A percentile compares a stretch with the other conserved stretches of the same genome.
phyloP scores from a whole-genome alignment of 2,113 vertebrate genomes.

The Heterotilapia buettikoferi region DNA sequence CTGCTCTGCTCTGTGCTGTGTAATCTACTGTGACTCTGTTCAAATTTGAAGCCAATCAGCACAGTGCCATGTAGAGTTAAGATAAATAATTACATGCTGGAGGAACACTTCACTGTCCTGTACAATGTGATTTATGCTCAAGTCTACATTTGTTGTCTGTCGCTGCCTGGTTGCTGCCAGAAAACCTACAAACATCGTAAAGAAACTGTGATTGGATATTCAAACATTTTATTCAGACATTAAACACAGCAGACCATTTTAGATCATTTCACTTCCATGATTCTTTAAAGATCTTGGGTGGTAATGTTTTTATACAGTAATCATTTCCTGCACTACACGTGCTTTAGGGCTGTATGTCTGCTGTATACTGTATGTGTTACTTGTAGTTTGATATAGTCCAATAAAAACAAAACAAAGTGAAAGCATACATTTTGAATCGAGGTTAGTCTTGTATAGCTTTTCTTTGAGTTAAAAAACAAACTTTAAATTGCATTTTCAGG shows the following conservation, averaged over 20 bases:
- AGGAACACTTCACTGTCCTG: conserved; percentile 10
- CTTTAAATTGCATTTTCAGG: not conserved
- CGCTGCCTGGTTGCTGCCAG: conserved; percentile 26
- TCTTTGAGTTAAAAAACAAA: not conserved
- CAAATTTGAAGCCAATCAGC: not conserved
- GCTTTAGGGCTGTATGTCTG: not conserved
- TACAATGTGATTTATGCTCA: conserved; percentile 8
- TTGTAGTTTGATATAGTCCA: not conserved
- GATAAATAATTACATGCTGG: conserved; percentile 6
- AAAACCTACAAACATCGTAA: not conserved
- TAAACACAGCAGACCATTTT: not conserved
- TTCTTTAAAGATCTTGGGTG: not conserved
- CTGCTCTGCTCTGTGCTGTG: not conserved
- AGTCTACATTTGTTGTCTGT: conserved; percentile 2
- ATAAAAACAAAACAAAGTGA: not conserved
- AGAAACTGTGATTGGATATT: not conserved
- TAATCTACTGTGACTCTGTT: not conserved
- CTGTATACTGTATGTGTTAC: not conserved
- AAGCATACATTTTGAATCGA: not conserved
- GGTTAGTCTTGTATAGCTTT: fast-evolving
- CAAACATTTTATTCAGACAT: not conserved
- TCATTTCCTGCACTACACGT: fast-evolving
- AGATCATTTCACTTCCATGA: fast-evolving
- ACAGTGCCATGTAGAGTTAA: not conserved
- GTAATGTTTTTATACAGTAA: not conserved